Evolutionary conservation across 2,113 vertebrate genomes (phyloP), one percentile per base, ranked within the genome.

Genomic region (Notiomystis cincta): DNA sequence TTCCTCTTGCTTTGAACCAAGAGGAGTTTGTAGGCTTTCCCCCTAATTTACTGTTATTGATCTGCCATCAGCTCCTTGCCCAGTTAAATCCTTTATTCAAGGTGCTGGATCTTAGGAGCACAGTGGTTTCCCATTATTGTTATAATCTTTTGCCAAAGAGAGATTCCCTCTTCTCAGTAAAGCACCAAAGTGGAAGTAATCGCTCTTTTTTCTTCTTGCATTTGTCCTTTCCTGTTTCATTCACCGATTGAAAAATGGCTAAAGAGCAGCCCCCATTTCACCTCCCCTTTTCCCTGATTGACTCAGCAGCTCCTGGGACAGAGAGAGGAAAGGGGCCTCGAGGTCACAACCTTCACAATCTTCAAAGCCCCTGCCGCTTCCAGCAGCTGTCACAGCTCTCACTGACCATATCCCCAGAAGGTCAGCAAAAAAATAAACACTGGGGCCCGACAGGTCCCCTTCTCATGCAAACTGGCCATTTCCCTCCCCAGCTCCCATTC

Each of bases 311-410:
- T 98, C 97, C 97, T 96, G 97, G 97, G 97, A 97, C 90, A 82
- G 96, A 87, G 95, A 91, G 97, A 96, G 96, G 95, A 97, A 97
- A 95, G 96, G 95, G 96, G 96, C 95, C 97, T 96, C 87, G 82
- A 95, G 98, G 98, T 98, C 97, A 96, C 87, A 96, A 98, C 97
- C 98, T 97, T 92, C 96, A 86, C 92, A 97, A 96, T 97, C 98
- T 98, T 98, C 98, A 98, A 98, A 98, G 97, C 87, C 94, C 95
- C 95, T 94, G 95, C 97, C 95, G 97, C 97, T 97, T 96, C 97
- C 90, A 96, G 95, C 97, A 97, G 97, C 97, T 98, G 98, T 96
- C 97, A 96, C 96, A 92, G 95, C 97, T 97, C 96, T 97, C 97
- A 97, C 95, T 97, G 97, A 97, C 97, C 97, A 97, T 91, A 95